Evolutionary conservation across 1,140 invertebrate species (phyloP).

Genomic region (Coenobita brevimanus): DNA sequence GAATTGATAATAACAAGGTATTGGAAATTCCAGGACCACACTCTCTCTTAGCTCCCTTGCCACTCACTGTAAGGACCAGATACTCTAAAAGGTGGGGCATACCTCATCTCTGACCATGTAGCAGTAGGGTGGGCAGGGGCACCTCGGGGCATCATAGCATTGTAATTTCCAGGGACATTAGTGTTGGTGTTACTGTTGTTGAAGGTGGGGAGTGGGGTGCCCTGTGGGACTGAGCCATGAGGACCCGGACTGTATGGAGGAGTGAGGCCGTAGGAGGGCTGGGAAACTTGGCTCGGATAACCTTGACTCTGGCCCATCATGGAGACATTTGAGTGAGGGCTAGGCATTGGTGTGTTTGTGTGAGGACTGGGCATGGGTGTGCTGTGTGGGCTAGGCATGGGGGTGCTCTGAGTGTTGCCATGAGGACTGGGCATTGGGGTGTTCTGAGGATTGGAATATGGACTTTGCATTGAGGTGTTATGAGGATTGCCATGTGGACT

Average conservation of each 20-base stretch:
- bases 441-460: constrained; percentile 37
- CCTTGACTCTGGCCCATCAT: constrained; percentile 50
- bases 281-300: constrained; percentile 48
- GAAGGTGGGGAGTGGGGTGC: constrained; percentile 59
- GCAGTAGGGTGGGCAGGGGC: constrained; percentile 61
- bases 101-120: constrained; percentile 66
- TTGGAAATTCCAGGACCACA: constrained; percentile 44
- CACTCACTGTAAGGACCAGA: constrained; percentile 68
- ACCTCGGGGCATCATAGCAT: constrained; percentile 41
- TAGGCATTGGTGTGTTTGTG: too few relatives aligned
- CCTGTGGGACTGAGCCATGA: constrained; percentile 61
- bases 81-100: constrained; percentile 65
- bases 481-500: constrained; percentile 41
- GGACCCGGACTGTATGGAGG: constrained; percentile 69
- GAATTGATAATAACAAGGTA: constrained; percentile 54
- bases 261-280: constrained; percentile 65
- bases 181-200: too few relatives aligned
- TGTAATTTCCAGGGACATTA: constrained; percentile 48
- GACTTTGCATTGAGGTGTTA: constrained; percentile 43
- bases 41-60: constrained; percentile 64
- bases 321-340: too few relatives aligned
- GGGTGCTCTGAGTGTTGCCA: constrained; percentile 42
- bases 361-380: too few relatives aligned
- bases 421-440: constrained; percentile 49
- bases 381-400: too few relatives aligned